A percentile compares a stretch with the other conserved stretches of the same genome.
Conservation (phyloP, 2,888 invertebrate species). For the Ochropacha duplaris region DNA sequence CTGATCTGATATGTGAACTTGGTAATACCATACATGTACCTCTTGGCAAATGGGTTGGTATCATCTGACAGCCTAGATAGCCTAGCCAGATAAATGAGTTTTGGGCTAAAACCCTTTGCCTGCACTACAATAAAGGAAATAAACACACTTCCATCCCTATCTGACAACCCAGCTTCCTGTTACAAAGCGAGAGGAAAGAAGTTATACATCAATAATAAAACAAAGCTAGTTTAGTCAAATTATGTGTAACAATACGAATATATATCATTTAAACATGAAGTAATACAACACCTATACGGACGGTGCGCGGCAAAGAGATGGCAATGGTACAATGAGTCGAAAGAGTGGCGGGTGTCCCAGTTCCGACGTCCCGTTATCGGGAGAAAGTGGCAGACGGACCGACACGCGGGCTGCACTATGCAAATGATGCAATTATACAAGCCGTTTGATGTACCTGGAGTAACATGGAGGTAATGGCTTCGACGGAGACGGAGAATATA, state of each 20-base stretch:
- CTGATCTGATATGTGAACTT: too few species aligned
- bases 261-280: slow-evolving; percentile 7
- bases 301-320: slow-evolving; percentile 3
- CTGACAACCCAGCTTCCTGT: too few species aligned
- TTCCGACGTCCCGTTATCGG: slow-evolving; percentile 67
- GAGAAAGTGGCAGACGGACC: slow-evolving; percentile 67
- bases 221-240: too few species aligned
- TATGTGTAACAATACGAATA: background rate
- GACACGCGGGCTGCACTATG: slow-evolving; percentile 62
- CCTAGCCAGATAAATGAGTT: too few species aligned
- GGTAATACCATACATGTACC: too few species aligned
- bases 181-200: too few species aligned
- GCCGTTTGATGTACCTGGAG: background rate
- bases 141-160: too few species aligned
- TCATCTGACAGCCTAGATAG: too few species aligned
- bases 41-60: too few species aligned
- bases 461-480: background rate
- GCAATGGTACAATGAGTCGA: slow-evolving; percentile 27
- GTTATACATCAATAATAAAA: too few species aligned
- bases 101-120: too few species aligned
- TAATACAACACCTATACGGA: slow-evolving; percentile 20
- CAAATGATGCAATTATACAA: slow-evolving; percentile 76
- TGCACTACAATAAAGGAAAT: too few species aligned
- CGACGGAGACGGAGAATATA: background rate
- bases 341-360: slow-evolving; percentile 62